These are phyloP conservation scores for Tapirus indicus DNA, from an alignment of 2,797 vertebrate genomes.

Conservation along the genomic window DNA sequence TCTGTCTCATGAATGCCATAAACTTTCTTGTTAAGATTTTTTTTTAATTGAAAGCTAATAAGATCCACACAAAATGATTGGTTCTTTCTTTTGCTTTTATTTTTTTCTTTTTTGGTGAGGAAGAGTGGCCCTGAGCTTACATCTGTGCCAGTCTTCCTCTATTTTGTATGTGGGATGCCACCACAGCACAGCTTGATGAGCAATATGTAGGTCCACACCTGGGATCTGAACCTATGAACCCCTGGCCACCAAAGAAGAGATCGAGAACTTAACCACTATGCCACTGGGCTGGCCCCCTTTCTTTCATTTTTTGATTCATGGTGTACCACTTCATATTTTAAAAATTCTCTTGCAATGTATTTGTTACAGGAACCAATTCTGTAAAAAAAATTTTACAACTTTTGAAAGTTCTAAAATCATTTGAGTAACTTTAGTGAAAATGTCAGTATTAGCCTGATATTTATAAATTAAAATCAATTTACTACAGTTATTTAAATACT, in stretches of 20 bases:
- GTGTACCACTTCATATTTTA: background rate
- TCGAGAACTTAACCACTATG: no score
- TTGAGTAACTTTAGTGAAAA: conserved; percentile 28
- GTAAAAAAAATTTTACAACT: no score
- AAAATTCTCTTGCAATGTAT: background rate
- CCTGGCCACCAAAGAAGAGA: no score
- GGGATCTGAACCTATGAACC: no score
- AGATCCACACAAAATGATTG: background rate
- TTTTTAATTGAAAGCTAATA: background rate
- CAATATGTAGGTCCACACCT: no score
- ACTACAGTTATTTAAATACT: conserved; percentile 7
- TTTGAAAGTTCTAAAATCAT: background rate
- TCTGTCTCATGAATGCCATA: background rate
- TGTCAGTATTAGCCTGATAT: background rate
- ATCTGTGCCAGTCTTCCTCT: no score
- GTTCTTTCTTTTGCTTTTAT: background rate
- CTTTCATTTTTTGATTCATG: background rate
- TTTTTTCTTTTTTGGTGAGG: no score
- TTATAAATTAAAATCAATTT: conserved; percentile 32
- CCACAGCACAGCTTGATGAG: no score
- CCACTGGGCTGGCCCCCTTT: background rate
- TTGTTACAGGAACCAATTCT: background rate
- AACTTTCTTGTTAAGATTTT: background rate
- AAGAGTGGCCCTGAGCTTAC: no score
- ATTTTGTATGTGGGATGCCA: no score